Evolutionary conservation across 2,797 vertebrate species (phyloP).

Genomic region (Hozukius guyotensis): DNA sequence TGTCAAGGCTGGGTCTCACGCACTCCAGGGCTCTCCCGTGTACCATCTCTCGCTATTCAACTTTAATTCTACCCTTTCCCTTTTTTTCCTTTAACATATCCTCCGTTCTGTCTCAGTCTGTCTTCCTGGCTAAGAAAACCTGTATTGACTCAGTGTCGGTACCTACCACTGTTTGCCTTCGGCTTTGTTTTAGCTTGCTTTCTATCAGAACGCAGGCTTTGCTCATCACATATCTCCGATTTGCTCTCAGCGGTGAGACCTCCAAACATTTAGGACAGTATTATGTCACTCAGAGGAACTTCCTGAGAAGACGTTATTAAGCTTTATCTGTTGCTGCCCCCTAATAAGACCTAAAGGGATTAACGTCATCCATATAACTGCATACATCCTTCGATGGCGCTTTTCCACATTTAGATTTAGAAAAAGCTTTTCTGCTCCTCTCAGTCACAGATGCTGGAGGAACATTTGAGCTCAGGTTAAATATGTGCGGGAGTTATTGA

Average conservation of each 20-base stretch:
- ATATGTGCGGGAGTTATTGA: neutral
- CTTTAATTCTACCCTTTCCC: constrained; percentile 28
- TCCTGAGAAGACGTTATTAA: neutral
- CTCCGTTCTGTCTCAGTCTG: constrained; percentile 2
- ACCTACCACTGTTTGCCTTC: neutral
- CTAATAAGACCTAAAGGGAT: constrained; percentile 1
- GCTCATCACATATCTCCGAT: neutral
- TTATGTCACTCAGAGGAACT: neutral
- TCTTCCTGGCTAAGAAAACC: constrained; percentile 30
- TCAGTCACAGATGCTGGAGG: neutral
- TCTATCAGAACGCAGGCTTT: neutral
- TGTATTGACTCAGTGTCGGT: constrained; percentile 27
- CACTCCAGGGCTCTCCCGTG: neutral
- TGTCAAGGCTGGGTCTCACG: constrained; percentile 10
- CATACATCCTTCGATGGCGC: neutral
- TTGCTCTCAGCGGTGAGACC: neutral
- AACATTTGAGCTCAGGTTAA: constrained; percentile 1
- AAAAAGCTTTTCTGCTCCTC: neutral
- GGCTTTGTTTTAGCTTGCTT: constrained; percentile 9
- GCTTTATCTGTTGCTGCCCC: neutral
- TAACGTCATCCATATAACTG: neutral
- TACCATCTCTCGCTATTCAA: neutral
- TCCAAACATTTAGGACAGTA: neutral
- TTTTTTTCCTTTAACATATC: constrained; percentile 8
- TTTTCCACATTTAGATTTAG: constrained; percentile 2